Conservation (phyloP, 2,113 vertebrate genomes). For the Alaudala cheleensis region DNA sequence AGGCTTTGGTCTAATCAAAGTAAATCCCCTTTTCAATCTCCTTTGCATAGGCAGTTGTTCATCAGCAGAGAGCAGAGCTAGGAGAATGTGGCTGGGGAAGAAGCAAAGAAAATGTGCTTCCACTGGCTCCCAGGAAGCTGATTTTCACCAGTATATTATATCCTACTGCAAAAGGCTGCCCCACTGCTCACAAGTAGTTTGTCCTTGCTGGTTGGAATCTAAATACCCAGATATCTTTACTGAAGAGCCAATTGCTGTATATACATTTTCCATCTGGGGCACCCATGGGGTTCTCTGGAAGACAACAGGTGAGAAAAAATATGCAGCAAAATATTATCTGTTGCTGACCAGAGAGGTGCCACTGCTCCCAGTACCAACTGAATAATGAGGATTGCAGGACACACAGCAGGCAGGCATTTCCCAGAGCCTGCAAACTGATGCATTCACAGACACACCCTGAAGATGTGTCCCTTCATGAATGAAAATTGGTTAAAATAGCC, state of each 20-base stretch:
- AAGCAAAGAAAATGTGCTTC: background rate
- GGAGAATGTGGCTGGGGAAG: background rate
- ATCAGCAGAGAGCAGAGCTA: background rate
- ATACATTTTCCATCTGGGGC: background rate
- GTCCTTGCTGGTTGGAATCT: background rate
- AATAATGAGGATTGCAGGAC: background rate
- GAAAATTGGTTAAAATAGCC: background rate
- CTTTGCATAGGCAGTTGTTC: background rate
- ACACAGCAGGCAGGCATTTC: background rate
- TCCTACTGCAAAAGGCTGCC: background rate
- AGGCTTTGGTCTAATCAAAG: slow-evolving; percentile 35
- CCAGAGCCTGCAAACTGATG: background rate
- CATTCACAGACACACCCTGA: background rate
- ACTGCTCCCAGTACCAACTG: background rate
- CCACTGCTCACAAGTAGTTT: background rate
- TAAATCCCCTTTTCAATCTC: slow-evolving; percentile 22
- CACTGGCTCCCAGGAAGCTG: background rate
- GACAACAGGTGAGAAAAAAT: background rate
- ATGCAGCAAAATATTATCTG: background rate
- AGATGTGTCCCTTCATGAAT: background rate
- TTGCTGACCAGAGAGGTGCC: background rate
- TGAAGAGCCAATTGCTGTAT: background rate
- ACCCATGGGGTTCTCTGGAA: background rate
- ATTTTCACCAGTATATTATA: background rate
- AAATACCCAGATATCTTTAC: background rate